Evolutionary conservation across 2,888 invertebrate species (phyloP).

Genomic region (Salpingus planirostris): DNA sequence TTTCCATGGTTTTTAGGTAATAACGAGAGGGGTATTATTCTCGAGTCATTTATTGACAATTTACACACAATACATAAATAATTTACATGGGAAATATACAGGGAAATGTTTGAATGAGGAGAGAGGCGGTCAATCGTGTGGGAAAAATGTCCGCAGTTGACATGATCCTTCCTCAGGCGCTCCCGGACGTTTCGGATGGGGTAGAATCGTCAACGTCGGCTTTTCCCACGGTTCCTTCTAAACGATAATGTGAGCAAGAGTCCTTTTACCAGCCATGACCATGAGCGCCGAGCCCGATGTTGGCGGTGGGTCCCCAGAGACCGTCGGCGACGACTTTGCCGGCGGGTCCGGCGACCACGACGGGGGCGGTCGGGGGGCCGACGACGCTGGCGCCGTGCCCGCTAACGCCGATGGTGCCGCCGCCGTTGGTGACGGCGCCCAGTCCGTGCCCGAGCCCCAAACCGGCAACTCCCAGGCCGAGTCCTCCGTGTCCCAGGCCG

Average conservation of each 20-base stretch:
- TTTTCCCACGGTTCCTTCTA: no score
- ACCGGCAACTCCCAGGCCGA: constrained; percentile 6
- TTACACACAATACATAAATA: constrained; percentile 6
- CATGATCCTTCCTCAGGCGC: no score
- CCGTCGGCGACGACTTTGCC: constrained; percentile 28
- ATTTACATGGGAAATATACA: constrained; percentile 8
- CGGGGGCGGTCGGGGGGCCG: constrained; percentile 29
- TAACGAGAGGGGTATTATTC: no score
- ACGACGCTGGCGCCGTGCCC: constrained; percentile 29
- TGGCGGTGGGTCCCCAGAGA: constrained; percentile 23
- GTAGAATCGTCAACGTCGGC: no score
- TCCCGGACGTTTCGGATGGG: no score
- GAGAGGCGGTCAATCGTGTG: constrained; percentile 7
- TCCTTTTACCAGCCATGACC: constrained; percentile 5
- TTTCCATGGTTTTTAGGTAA: no score
- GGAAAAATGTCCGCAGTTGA: no score
- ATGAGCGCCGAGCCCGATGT: constrained; percentile 6
- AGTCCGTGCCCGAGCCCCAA: constrained; percentile 4
- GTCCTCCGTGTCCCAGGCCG: constrained; percentile 5
- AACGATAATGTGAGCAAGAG: no score
- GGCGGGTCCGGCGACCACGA: constrained; percentile 26
- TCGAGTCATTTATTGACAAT: constrained; percentile 9
- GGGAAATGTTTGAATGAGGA: constrained; percentile 2
- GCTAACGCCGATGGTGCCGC: constrained; percentile 21
- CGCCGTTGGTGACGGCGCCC: constrained; percentile 15